phyloP scores from a whole-genome alignment of 2,797 vertebrate species.

The Emys orbicularis region DNA sequence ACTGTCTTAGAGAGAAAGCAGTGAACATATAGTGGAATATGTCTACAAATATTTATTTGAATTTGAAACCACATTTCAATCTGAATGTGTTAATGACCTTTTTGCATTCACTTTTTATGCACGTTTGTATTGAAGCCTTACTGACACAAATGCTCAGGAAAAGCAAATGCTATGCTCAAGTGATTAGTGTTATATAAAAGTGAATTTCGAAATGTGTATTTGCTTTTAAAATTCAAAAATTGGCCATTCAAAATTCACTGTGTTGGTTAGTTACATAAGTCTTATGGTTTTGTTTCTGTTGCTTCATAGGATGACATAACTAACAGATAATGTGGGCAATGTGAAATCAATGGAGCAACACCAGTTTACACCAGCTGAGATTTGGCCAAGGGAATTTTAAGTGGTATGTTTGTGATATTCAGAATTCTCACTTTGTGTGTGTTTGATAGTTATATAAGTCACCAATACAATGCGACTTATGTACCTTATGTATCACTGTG shows the following conservation, averaged over 20 bases:
- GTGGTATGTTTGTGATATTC: neutral
- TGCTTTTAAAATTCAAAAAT: neutral
- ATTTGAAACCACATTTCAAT: accelerated
- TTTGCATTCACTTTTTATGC: accelerated
- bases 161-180: accelerated
- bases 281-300: accelerated
- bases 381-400: neutral
- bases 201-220: accelerated
- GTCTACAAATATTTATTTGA: neutral
- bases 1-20: neutral
- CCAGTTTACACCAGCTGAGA: accelerated
- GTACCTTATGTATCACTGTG: neutral
- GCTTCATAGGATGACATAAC: accelerated
- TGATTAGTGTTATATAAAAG: accelerated
- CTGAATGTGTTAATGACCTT: neutral
- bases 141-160: accelerated
- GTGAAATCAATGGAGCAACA: accelerated
- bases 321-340: too few species aligned
- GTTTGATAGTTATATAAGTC: neutral
- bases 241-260: accelerated
- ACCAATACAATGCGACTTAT: neutral
- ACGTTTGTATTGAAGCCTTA: neutral
- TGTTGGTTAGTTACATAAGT: accelerated
- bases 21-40: neutral
- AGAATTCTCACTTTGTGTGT: neutral